Evolutionary conservation across 2,888 invertebrate genomes (phyloP), one percentile per base, ranked within the genome.

Genomic region (Antheraea yamamai): DNA sequence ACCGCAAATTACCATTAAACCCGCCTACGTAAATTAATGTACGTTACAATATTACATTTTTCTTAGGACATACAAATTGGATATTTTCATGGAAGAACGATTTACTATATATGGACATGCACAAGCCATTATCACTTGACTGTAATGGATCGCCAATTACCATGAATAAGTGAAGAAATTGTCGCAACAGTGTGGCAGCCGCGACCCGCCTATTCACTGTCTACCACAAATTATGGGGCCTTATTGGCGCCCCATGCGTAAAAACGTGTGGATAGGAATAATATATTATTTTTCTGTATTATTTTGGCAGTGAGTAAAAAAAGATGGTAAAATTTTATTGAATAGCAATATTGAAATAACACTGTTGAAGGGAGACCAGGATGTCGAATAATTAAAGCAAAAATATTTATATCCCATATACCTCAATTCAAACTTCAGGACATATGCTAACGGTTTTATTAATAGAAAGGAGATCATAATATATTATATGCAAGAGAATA

Each of bases 191-290:
- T 78, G 83, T 86, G 89, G 86, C 88, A 87, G 87, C 83, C 84
- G 84, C 78, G 90, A 77, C 79, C 91, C 94, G 93, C 94, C 94
- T 92, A 88, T 93, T 93, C 88, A 84, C 78, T 94, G 94, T 94
- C 89, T 85, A 82, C 82, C 86, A 88, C 85, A 90, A 93, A 94
- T 93, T 92, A 93, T 72, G 72, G 51, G 26, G 26, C 8, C 26
- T 52, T 72, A 55, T 30, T 66, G 14, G 64, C 64, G n/a, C n/a
- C 70, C 39, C 70, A n/a, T 39, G 70, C 70, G 70, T 39, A 39
- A 10, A 70, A 39, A 70, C 39, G 39, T 39, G 70, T n/a, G 39
- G 39, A 39, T 70, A n/a, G n/a, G 39, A 70, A 70, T 70, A 47
- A 12, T 1, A 12, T 47, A 47, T 39, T 30, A 66, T 66, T 30